Evolutionary conservation across 2,797 vertebrate genomes (phyloP).

Genomic region (Melanotaenia boesemani): DNA sequence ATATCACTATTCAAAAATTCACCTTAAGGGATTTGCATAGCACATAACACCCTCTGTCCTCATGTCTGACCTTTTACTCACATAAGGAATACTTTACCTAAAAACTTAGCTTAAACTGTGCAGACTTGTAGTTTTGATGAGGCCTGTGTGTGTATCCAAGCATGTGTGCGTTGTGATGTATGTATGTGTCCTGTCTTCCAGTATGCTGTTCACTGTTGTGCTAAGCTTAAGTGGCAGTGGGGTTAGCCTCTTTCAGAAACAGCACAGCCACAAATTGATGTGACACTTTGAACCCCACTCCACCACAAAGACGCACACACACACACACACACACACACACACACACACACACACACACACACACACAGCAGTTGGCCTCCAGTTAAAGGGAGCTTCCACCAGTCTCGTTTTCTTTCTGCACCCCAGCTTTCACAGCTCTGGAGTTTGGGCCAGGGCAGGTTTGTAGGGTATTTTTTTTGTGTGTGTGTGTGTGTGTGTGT

Average conservation of each 20-base stretch:
- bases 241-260: conserved; percentile 84
- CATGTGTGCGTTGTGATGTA: conserved; percentile 10
- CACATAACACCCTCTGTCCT: neutral
- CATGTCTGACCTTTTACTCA: neutral
- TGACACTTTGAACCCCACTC: conserved; percentile 78
- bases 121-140: conserved; percentile 15
- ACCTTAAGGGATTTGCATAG: neutral
- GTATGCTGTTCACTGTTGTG: conserved; percentile 61
- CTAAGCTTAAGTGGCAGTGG: conserved; percentile 79
- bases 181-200: conserved; percentile 70
- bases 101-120: neutral
- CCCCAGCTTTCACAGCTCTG: conserved; percentile 79
- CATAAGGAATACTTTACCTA: neutral
- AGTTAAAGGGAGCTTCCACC: conserved; percentile 72
- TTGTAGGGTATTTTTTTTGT: conserved; percentile 20
- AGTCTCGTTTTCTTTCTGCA: conserved; percentile 70
- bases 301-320: conserved; percentile 31
- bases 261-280: conserved; percentile 78
- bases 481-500: no score
- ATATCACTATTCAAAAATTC: neutral
- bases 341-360: neutral
- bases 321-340: neutral
- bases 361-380: conserved; percentile 51
- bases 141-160: conserved; percentile 11
- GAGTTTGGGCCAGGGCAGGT: conserved; percentile 57